These are phyloP conservation scores for Sphecodes monilicornis DNA, from an alignment of 2,888 invertebrate genomes.

Conservation along the genomic window DNA sequence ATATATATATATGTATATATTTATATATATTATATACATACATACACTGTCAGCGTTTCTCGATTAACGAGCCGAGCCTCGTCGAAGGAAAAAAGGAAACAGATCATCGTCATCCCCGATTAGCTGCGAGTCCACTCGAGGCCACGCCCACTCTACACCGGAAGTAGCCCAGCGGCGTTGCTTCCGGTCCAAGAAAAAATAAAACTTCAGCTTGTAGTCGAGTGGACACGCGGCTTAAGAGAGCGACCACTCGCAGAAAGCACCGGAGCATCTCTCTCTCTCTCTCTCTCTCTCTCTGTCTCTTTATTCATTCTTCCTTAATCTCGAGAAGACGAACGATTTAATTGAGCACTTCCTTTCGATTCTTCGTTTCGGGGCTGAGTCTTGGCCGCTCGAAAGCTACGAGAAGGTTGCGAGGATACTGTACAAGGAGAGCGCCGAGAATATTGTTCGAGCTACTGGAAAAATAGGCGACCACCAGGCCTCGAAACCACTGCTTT, in stretches of 20 bases:
- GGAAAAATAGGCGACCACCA: conserved; percentile 7
- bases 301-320: not conserved
- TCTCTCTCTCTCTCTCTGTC: not conserved
- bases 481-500: not conserved
- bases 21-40: conserved; percentile 57
- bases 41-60: conserved; percentile 41
- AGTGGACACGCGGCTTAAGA: not conserved
- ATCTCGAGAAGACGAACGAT: conserved; percentile 30
- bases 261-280: not conserved
- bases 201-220: not conserved
- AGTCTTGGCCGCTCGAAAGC: not conserved
- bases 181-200: not conserved
- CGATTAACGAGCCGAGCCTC: conserved; percentile 34
- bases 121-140: not conserved
- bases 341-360: conserved; percentile 47
- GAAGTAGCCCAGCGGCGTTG: not conserved
- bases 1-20: not conserved
- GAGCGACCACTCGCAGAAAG: conserved; percentile 4
- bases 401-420: conserved; percentile 2
- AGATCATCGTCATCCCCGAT: not conserved
- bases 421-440: not conserved
- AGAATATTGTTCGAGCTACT: conserved; percentile 6
- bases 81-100: conserved; percentile 22
- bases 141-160: not conserved
- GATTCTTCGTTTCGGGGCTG: conserved; percentile 7